These are phyloP conservation scores for Ctenoplectra terminalis DNA, from an alignment of 1,140 invertebrate species.

Conservation along the genomic window DNA sequence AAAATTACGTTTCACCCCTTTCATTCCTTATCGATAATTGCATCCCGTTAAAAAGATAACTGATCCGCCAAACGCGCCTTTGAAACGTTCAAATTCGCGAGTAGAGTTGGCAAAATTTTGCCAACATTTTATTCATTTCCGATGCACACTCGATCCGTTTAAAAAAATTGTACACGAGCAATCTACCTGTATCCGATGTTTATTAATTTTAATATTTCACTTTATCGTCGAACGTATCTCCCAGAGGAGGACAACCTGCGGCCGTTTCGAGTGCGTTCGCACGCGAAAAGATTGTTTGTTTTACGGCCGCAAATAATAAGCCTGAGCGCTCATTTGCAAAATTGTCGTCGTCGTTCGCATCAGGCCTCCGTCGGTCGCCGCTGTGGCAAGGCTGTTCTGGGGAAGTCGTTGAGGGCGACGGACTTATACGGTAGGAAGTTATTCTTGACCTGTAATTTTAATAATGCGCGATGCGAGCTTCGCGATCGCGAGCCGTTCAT, in stretches of 20 bases:
- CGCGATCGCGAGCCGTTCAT: neutral
- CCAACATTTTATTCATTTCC: neutral
- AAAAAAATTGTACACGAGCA: no score
- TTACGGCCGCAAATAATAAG: slow-evolving; percentile 12
- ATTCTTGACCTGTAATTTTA: slow-evolving; percentile 57
- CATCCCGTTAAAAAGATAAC: no score
- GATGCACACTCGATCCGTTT: no score
- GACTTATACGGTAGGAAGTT: slow-evolving; percentile 57
- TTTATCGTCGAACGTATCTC: neutral
- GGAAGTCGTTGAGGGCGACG: slow-evolving; percentile 33
- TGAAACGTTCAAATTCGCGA: no score
- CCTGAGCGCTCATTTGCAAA: slow-evolving; percentile 12
- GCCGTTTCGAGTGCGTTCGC: no score
- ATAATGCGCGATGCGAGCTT: slow-evolving; percentile 36
- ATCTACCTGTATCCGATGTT: no score
- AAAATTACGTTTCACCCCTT: no score
- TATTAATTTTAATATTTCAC: slow-evolving; percentile 16
- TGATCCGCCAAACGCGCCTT: no score
- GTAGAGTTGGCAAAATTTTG: no score
- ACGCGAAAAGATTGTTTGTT: slow-evolving; percentile 9
- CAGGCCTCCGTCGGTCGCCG: slow-evolving; percentile 23
- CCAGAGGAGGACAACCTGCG: no score
- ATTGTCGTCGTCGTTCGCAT: slow-evolving; percentile 25
- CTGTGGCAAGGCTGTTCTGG: slow-evolving; percentile 23
- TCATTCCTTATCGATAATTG: no score